Base-by-base conservation (phyloP, 2,888 invertebrate species). In the Lottia gigantea region DNA sequence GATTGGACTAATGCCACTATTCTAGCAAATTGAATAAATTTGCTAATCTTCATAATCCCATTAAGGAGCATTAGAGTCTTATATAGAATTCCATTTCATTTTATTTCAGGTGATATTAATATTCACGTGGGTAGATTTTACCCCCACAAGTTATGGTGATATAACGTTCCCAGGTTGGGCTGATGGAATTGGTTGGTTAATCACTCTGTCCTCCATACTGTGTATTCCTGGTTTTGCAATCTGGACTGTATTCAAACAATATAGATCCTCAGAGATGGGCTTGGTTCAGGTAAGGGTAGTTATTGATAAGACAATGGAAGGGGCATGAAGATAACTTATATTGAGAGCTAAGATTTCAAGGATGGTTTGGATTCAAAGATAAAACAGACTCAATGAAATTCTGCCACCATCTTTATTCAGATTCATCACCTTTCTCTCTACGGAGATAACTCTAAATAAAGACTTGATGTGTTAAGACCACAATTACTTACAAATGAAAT, bases 141-240 rank as follows among this genome's bases (percentile, higher is more conserved):
- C 90, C 23, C 87, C 92, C 0, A 92, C 93, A 0, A 82, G 87
- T 7, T 94, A 94, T 83, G 92, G 91, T 62, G 90, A 89, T 68
- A 93, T 94, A 80, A 84, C 86, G 14, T 95, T 94, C 86, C 94
- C 94, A 0, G 75, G 85, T 15, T 94, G 93, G 91, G 93, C 94
- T 16, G 92, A 93, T 76, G 86, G 90, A 0, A 85, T 94, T 45
- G 95, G 95, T 7, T 93, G 93, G 92, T 83, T 92, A 64, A 92
- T 95, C 69, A 93, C 94, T 0, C 76, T 93, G 1, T 89, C 92
- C 1, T 94, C 95, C 0, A 89, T 95, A 1, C 81, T 92, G 0
- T 91, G 94, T 1, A 91, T 95, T 82, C 93, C 94, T 0, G 85
- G 92, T 2, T 92, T 93, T 40, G 90, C 92, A 0, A 79, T 90